Evolutionary conservation across 2,888 invertebrate genomes (phyloP), one percentile per base, ranked within the genome.

Genomic region (Sinelater perroti): DNA sequence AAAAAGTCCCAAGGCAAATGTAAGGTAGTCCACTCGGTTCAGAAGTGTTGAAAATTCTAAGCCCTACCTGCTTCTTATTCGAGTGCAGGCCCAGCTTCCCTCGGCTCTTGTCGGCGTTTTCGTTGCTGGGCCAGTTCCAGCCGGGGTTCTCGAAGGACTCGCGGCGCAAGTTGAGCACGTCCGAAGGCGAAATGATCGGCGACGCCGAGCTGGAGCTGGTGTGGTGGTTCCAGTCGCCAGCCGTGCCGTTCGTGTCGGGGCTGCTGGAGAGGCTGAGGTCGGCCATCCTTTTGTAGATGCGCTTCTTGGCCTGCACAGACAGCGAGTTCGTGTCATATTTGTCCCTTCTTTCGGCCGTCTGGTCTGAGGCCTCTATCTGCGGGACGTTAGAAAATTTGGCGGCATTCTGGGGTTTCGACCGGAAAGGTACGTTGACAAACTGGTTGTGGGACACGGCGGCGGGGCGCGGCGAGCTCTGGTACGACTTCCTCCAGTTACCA

Each of bases 401-500:
- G n/a, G n/a, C n/a, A n/a, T n/a, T n/a, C n/a, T n/a, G n/a, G n/a
- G 52, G 10, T 11, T 30, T 40, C 5, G 38, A 5, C 2, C 7
- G 1, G 4, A 31, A 17, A 16, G 36, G 42, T 11, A 38, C 28
- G 18, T 67, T 66, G 0, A 75, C 69, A 24, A 75, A 73, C 55
- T 77, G 77, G 35, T 70, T 72, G 55, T 77, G 77, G 0, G 68
- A 67, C 1, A 75, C 70, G 1, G 70, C 67, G 14, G 69, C 67
- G 1, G 68, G 67, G 42, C 72, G 58, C 1, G 67, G 56, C 2
- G 74, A 68, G 6, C 62, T 60, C n/a, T 69, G 59, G 33, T 67
- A 70, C 0, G 66, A 56, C 10, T 56, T 40, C 18, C 51, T 63
- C 56, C 60, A 63, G 30, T 61, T 57, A 13, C 57, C 42, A 38